Evolutionary conservation across 2,888 invertebrate genomes (phyloP), one percentile per base, ranked within the genome.

Genomic region (Rugalucina vietnamica): DNA sequence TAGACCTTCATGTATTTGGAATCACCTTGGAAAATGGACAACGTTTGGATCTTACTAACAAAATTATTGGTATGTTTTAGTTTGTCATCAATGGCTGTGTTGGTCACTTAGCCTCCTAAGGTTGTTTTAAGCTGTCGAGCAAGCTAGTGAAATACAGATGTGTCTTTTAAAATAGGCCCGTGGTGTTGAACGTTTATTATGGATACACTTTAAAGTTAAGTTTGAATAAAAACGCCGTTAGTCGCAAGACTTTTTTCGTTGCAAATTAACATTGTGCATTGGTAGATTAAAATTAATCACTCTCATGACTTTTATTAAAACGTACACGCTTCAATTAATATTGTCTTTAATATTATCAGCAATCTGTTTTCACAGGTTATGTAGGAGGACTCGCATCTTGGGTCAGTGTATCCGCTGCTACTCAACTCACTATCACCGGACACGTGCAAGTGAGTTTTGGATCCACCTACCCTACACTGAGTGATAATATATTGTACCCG

Each of bases 331-430:
- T n/a, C n/a, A n/a, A n/a, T n/a, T n/a, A n/a, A n/a, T n/a, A n/a
- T n/a, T n/a, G n/a, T n/a, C n/a, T n/a, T n/a, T n/a, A n/a, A n/a
- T n/a, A n/a, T n/a, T n/a, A n/a, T n/a, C n/a, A n/a, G 29, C 14
- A 34, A 27, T 32, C 21, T 32, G 29, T 54, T n/a, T 75, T 49
- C 32, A 10, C 18, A 84, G 84, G 84, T 27, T 84, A 81, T 32
- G 49, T 84, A n/a, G 84, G 84, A 18, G 81, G 78, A 4, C 74
- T 75, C 27, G 21, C 74, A 2, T 50, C 78, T 10, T 76, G 74
- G 3, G 81, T 81, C 0, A 81, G 81, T 50, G 27, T 74, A 34
- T 57, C 78, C 21, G 77, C 78, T 3, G 77, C 84, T 5, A 34
- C 37, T 0, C 74, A 75, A 29, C 71, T 84, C 4, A 84, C 78